Evolutionary conservation across 2,113 vertebrate genomes (phyloP).

Genomic region (Australoheros scitulus): DNA sequence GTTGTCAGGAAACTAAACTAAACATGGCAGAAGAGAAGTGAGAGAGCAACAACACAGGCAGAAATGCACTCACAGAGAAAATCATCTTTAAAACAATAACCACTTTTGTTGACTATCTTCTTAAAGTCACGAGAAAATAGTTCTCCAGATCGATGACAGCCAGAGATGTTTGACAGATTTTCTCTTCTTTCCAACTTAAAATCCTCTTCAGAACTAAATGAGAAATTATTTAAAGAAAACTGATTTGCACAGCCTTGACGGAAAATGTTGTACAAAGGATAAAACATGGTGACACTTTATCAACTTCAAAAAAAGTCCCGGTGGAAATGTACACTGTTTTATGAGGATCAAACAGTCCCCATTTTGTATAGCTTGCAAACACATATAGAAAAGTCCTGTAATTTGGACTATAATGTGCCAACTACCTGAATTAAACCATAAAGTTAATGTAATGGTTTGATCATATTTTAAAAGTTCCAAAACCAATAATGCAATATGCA

Average conservation of each 20-base stretch:
- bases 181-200: slow-evolving; percentile 1
- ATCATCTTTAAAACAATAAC: background rate
- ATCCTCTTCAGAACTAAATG: background rate
- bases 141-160: background rate
- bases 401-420: background rate
- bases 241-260: background rate
- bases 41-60: background rate
- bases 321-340: too few relatives aligned
- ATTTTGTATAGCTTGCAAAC: background rate
- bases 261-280: background rate
- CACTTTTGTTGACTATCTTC: background rate
- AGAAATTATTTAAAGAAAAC: slow-evolving; percentile 3
- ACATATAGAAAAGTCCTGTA: background rate
- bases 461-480: background rate
- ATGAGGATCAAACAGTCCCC: background rate
- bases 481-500: background rate
- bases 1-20: background rate
- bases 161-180: background rate
- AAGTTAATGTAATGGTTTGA: background rate
- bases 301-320: background rate
- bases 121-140: background rate
- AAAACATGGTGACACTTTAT: background rate
- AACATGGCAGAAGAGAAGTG: background rate
- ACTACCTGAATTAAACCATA: background rate
- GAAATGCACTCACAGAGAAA: background rate